Base-by-base conservation (phyloP, 30 jellyfish, hydroid and myxozoan species). In the Turritopsis dohrnii region DNA sequence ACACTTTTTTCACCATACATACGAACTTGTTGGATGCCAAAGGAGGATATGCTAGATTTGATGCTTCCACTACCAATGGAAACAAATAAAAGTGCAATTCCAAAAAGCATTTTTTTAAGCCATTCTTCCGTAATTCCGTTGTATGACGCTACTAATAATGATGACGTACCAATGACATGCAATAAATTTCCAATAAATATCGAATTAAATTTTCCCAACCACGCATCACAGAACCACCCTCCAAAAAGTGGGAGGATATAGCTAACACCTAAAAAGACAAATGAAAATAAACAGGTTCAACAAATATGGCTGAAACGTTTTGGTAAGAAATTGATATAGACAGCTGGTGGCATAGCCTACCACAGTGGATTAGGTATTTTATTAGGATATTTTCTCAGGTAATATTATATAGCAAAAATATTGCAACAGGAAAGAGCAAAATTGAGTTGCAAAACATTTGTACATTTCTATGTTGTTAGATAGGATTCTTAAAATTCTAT, bases 11-110 rank as follows among this genome's bases (percentile, higher is more conserved):
- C 96, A 52, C 98, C 98, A 21, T 72, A 52, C 24, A 86, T 54
- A 71, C 75, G 79, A 18, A 93, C 89, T 85, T 93, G 98, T 41
- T 88, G 96, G 19, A 95, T 96, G 41, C 96, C 98, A 83, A 93
- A 93, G 29, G 98, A 90, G 1, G 98, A 75, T 19, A 93, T 95
- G 52, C 82, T 88, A 18, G 98, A 84, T 71, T 93, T 93, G 84
- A 93, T 93, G 13, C 98, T 96, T 25, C 96, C 96, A 53, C 95
- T 85, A 24, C 96, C 98, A 30, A 93, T n/a, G 4, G 98, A 88
- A 41, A 88, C 84, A 28, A 88, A 81, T 76, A 93, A 22, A 81
- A 93, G 76, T 26, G 96, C 76, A 18, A 93, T 66, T 1, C 88
- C 96, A 85, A 93, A 88, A 80, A 84, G 85, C 8, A 85, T 52